Evolutionary conservation across 2,797 vertebrate species (phyloP).

Genomic region (Channallabes apus): DNA sequence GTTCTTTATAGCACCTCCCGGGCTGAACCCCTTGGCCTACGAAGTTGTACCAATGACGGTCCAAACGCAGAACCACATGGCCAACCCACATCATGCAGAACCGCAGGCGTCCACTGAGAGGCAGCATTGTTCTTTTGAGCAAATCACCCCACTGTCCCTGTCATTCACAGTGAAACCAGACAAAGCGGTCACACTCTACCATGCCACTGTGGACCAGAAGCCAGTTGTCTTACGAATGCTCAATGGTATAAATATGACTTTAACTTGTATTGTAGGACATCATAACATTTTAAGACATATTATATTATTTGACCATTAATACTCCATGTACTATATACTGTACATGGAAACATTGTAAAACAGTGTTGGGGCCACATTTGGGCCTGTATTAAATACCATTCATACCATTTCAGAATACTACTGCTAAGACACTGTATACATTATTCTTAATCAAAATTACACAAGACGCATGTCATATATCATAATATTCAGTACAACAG

Average conservation of each 20-base stretch:
- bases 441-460: no score
- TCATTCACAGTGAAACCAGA: slow-evolving; percentile 56
- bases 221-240: slow-evolving; percentile 68
- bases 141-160: slow-evolving; percentile 58
- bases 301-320: no score
- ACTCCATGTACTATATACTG: not conserved
- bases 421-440: not conserved
- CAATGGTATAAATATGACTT: slow-evolving; percentile 64
- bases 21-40: slow-evolving; percentile 72
- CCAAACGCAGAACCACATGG: slow-evolving; percentile 45
- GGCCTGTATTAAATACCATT: not conserved
- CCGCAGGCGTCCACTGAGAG: slow-evolving; percentile 54
- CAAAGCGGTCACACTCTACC: slow-evolving; percentile 54
- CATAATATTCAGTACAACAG: no score
- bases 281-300: no score
- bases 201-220: slow-evolving; percentile 66
- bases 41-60: slow-evolving; percentile 69
- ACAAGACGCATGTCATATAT: no score
- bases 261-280: not conserved
- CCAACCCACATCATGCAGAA: slow-evolving; percentile 33
- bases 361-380: not conserved
- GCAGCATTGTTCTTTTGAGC: slow-evolving; percentile 58
- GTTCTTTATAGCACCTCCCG: slow-evolving; percentile 66
- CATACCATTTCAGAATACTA: not conserved
- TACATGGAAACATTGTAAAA: not conserved